These are phyloP conservation scores for Yponomeuta sedellus DNA, from an alignment of 2,888 invertebrate species.

Conservation along the genomic window DNA sequence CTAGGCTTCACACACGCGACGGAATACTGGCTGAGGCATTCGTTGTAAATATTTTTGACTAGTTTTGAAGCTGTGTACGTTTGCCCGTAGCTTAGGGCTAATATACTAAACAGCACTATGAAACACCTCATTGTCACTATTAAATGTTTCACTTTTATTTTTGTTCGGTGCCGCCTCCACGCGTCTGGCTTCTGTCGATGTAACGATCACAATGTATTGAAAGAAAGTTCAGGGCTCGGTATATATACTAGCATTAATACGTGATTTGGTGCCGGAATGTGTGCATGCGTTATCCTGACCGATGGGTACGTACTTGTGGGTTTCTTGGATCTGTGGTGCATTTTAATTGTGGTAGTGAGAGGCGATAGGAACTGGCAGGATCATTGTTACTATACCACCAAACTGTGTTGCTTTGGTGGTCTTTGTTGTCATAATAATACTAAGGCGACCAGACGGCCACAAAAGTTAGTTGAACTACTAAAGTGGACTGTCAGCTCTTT, in stretches of 20 bases:
- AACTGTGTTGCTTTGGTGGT: not conserved
- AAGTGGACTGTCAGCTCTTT: not conserved
- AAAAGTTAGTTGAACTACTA: too few relatives aligned
- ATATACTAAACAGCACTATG: slow-evolving; percentile 57
- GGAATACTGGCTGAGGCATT: slow-evolving; percentile 82
- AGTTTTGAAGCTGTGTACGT: slow-evolving; percentile 78
- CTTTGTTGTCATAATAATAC: not conserved
- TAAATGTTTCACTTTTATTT: slow-evolving; percentile 8
- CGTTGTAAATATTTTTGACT: slow-evolving; percentile 79
- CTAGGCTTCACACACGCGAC: slow-evolving; percentile 86
- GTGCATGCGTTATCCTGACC: slow-evolving; percentile 50
- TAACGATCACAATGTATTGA: slow-evolving; percentile 68
- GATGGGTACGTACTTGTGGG: slow-evolving; percentile 29
- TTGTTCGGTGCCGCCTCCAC: slow-evolving; percentile 47
- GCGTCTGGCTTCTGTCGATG: slow-evolving; percentile 59
- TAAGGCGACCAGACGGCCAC: not conserved
- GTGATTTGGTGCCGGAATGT: slow-evolving; percentile 64
- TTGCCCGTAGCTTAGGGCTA: slow-evolving; percentile 54
- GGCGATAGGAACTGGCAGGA: slow-evolving; percentile 44
- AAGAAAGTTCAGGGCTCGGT: slow-evolving; percentile 66
- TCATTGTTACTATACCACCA: slow-evolving; percentile 49
- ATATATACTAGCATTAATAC: slow-evolving; percentile 77
- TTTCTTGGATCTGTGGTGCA: slow-evolving; percentile 37
- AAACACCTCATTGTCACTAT: slow-evolving; percentile 44
- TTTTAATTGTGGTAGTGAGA: slow-evolving; percentile 52